A percentile compares a stretch with the other conserved stretches of the same genome.
Conservation (phyloP, 2,888 invertebrate genomes). For the Camptogramma bilineatum region DNA sequence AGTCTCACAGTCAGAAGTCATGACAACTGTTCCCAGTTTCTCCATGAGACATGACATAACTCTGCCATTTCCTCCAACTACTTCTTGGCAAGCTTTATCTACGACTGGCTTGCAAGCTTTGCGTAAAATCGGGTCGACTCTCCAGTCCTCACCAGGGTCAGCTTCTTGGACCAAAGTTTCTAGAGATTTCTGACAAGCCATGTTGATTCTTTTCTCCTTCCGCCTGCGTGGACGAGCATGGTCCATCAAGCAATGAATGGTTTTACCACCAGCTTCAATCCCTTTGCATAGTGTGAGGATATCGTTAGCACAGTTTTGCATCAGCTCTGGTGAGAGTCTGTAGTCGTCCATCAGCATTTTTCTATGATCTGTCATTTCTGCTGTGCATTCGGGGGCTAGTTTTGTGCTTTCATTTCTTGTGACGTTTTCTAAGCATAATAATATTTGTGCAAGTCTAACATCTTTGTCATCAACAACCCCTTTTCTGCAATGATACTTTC, state of each 20-base stretch:
- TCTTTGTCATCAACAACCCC: conserved; percentile 93
- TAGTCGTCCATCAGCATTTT: conserved; percentile 97
- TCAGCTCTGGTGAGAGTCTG: conserved; percentile 96
- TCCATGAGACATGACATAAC: conserved; percentile 98
- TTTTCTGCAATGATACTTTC: conserved; percentile 93
- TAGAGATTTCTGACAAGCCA: conserved; percentile 91
- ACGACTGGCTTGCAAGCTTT: conserved; percentile 95
- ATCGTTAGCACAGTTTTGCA: conserved; percentile 94
- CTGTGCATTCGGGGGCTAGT: conserved; percentile 91
- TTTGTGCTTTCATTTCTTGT: conserved; percentile 89
- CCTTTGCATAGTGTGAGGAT: conserved; percentile 91
- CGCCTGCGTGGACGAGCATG: conserved; percentile 89
- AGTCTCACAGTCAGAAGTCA: conserved; percentile 96
- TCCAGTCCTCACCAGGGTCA: conserved; percentile 98
- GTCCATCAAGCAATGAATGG: conserved; percentile 98
- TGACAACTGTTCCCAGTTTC: conserved; percentile 92
- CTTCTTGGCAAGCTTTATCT: conserved; percentile 89
- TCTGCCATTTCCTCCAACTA: conserved; percentile 90
- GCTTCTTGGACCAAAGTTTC: conserved; percentile 93
- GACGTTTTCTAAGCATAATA: conserved; percentile 95
- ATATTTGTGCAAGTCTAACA: conserved; percentile 94
- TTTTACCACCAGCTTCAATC: conserved; percentile 92
- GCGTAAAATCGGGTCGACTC: conserved; percentile 95
- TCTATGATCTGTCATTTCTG: conserved; percentile 96
- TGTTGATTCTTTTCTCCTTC: conserved; percentile 88